Conservation (phyloP, 1,140 invertebrate species). For the Octopus sinensis region DNA sequence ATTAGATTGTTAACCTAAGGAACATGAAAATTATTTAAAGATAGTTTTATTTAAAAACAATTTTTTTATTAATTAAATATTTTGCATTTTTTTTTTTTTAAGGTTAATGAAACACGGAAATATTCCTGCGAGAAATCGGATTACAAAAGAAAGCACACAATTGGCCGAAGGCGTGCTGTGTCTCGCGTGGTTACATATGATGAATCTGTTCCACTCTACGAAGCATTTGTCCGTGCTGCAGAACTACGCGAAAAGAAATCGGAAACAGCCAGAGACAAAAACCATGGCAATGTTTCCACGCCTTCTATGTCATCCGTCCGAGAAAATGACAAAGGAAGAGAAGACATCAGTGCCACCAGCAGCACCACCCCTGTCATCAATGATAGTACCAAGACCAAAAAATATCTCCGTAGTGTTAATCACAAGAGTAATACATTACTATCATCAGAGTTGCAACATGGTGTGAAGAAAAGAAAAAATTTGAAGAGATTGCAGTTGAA, state of each 20-base stretch:
- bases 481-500: neutral
- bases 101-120: too few relatives aligned
- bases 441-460: too few relatives aligned
- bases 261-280: neutral
- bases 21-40: too few relatives aligned
- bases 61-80: too few relatives aligned
- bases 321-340: neutral
- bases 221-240: slow-evolving; percentile 16
- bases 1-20: too few relatives aligned
- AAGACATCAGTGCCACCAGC: neutral
- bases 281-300: neutral
- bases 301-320: neutral
- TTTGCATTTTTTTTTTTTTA: too few relatives aligned
- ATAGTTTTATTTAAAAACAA: too few relatives aligned
- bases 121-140: neutral
- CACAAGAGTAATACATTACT: too few relatives aligned
- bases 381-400: neutral
- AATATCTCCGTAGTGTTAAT: too few relatives aligned
- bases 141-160: slow-evolving; percentile 31
- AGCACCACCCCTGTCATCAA: neutral
- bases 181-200: slow-evolving; percentile 35
- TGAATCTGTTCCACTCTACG: slow-evolving; percentile 24
- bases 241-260: slow-evolving; percentile 3
- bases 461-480: too few relatives aligned
- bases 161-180: slow-evolving; percentile 30